These are phyloP conservation scores for Simalia tracyae DNA, from an alignment of 2,797 vertebrate genomes.

Conservation along the genomic window DNA sequence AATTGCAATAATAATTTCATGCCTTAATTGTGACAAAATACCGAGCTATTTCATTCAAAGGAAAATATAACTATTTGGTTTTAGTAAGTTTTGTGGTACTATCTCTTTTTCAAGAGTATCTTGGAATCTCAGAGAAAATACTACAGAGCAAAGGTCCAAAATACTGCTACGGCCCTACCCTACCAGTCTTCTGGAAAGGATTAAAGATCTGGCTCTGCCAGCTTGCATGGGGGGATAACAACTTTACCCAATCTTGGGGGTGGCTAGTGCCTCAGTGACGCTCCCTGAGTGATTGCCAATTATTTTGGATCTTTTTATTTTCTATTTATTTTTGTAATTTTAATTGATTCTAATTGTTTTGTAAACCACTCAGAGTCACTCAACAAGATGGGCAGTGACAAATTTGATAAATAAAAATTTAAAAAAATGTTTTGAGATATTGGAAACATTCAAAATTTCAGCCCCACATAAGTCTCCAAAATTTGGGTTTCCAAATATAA, in stretches of 20 bases:
- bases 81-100: background rate
- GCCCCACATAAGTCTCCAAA: background rate
- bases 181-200: no score
- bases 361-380: no score
- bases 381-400: no score
- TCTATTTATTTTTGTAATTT: no score
- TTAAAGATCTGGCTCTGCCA: no score
- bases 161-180: background rate
- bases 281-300: no score
- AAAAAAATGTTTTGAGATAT: background rate
- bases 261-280: no score
- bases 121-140: background rate
- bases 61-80: background rate
- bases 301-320: no score
- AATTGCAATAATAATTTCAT: conserved; percentile 7
- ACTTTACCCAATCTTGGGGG: no score
- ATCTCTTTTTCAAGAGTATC: background rate
- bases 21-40: conserved; percentile 8
- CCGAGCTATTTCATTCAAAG: conserved; percentile 9
- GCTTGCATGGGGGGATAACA: no score
- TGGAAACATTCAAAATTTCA: background rate
- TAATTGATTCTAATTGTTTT: no score
- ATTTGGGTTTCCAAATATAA: background rate
- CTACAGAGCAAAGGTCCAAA: background rate
- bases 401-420: no score